Percentiles rank a stretch among this genome's conserved stretches.
Conservation (phyloP, 2,113 vertebrate genomes). For the Propithecus coquereli region DNA sequence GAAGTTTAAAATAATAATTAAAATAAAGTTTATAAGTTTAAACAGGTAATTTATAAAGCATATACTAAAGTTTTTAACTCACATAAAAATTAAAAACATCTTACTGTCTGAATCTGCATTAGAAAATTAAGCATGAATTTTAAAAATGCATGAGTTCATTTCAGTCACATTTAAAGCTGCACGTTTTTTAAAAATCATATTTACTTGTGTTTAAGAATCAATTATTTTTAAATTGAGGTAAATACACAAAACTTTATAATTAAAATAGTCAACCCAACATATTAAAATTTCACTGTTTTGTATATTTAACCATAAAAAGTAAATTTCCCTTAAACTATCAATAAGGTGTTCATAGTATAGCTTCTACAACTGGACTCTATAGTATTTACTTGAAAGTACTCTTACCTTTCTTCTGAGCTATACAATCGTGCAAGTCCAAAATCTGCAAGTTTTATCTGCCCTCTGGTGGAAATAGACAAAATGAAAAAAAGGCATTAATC, state of each 20-base stretch:
- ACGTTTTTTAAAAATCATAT: constrained; percentile 23
- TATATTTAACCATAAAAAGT: background rate
- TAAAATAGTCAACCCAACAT: constrained; percentile 16
- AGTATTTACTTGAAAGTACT: constrained; percentile 34
- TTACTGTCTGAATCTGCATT: background rate
- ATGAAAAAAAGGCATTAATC: constrained; percentile 54
- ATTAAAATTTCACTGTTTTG: background rate
- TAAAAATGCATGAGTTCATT: background rate
- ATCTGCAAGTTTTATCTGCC: constrained; percentile 92
- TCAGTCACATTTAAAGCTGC: background rate
- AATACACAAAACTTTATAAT: background rate
- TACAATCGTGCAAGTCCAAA: constrained; percentile 90
- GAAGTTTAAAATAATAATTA: constrained; percentile 20
- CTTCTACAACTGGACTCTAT: constrained; percentile 15
- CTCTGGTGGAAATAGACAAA: constrained; percentile 84
- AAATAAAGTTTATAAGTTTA: background rate
- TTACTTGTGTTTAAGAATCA: background rate
- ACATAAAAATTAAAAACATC: background rate
- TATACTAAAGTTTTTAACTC: background rate
- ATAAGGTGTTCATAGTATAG: background rate
- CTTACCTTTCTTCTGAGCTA: constrained; percentile 92
- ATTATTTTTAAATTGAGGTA: constrained; percentile 10
- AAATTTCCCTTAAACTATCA: background rate
- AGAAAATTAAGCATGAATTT: constrained; percentile 8
- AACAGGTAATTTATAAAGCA: constrained; percentile 12